These are phyloP conservation scores for Tetragonula carbonaria DNA, from an alignment of 2,888 invertebrate species.

Conservation along the genomic window DNA sequence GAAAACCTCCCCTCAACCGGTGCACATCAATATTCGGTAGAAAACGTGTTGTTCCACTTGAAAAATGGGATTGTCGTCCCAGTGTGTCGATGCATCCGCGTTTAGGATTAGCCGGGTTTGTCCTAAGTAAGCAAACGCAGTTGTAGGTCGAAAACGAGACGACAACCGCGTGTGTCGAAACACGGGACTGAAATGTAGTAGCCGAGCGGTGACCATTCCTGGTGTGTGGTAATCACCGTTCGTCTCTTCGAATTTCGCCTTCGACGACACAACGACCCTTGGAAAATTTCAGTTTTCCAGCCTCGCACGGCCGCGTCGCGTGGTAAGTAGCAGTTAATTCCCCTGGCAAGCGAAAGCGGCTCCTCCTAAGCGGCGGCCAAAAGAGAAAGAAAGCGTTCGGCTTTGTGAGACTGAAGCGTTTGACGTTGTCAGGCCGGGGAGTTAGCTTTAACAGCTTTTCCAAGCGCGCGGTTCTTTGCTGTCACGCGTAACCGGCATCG, in stretches of 20 bases:
- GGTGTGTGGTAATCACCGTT: slow-evolving; percentile 8
- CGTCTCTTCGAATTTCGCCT: slow-evolving; percentile 10
- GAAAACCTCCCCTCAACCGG: not conserved
- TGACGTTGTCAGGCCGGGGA: slow-evolving; percentile 39
- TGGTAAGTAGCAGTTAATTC: slow-evolving; percentile 18
- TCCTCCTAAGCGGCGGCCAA: not conserved
- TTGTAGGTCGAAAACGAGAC: slow-evolving; percentile 52
- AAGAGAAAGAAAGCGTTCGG: slow-evolving; percentile 13
- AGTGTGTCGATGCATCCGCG: slow-evolving; percentile 76
- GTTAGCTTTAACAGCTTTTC: slow-evolving; percentile 41
- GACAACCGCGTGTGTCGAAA: slow-evolving; percentile 59
- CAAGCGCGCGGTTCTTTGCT: slow-evolving; percentile 40
- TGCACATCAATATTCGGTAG: not conserved
- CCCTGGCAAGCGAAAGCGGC: not conserved
- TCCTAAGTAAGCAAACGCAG: slow-evolving; percentile 68
- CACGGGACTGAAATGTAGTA: slow-evolving; percentile 18
- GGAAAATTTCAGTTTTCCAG: not conserved
- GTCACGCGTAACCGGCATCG: slow-evolving; percentile 43
- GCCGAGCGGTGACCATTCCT: not conserved
- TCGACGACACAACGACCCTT: not conserved
- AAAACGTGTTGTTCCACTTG: slow-evolving; percentile 40
- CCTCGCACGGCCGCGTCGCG: not conserved
- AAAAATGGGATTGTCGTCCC: slow-evolving; percentile 68
- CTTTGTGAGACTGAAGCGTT: slow-evolving; percentile 55
- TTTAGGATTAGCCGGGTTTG: slow-evolving; percentile 74